Base-by-base conservation (phyloP, 2,113 vertebrate species). In the Blennius ocellaris region DNA sequence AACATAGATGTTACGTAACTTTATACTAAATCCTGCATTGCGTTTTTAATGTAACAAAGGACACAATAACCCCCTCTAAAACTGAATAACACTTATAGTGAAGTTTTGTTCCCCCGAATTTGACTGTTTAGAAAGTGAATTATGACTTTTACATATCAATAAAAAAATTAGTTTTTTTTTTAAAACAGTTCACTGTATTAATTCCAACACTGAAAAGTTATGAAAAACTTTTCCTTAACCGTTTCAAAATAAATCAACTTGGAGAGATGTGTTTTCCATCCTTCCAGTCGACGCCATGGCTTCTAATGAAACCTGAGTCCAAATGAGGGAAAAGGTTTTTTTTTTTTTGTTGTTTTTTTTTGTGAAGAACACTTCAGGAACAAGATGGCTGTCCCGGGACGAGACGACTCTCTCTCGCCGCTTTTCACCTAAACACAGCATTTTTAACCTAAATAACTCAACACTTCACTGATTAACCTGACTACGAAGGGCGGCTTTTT, bases 381-480 rank as follows among this genome's bases (percentile, higher is more conserved):
- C 92, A 95, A 95, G 94, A 95, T 95, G 94, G 94, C 94, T 93
- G 93, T 84, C 85, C 73, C 41, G 39, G 76, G 80, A 84, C 78
- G 51, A 80, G 74, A 80, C 81, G 76, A 86, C 7, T 38, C 12
- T 62, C 62, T 80, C 36, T 55, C 69, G 55, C 56, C 69, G 55
- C 40, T 51, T 63, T 80, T 74, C 53, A 76, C 66, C 6, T 75
- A 73, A 87, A 86, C 80, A 48, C 36, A 30, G 12, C 11, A 37
- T 6, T 1, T 37, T 40, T 11, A 0, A 44, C 16, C 54, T 6
- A n/a, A 69, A 11, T 8, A 60, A 7, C 17, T 16, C 1, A 9
- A 3, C 9, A 9, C 3, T 1, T 0, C 48, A 74, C 78, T 51
- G 67, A 53, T 65, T 70, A 21, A 45, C 62, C 9, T 7, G 1